Conservation (phyloP, 2,113 vertebrate species). For the Prionailurus viverrinus region DNA sequence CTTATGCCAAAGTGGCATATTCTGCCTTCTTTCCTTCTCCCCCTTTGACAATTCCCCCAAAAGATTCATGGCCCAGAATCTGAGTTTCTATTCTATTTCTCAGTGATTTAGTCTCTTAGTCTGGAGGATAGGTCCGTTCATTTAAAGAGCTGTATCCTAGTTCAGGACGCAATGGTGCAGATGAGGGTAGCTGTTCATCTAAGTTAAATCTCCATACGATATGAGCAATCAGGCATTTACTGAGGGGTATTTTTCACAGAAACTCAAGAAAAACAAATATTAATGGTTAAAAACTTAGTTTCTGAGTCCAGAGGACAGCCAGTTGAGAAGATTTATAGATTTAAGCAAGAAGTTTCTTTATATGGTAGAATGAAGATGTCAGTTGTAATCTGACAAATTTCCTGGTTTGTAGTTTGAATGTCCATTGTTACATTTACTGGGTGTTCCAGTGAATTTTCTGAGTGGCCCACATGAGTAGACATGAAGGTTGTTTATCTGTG, state of each 20-base stretch:
- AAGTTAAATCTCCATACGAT: background rate
- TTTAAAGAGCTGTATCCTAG: background rate
- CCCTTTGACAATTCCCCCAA: background rate
- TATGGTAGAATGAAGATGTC: background rate
- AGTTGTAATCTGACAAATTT: background rate
- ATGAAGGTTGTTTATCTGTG: background rate
- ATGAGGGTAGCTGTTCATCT: background rate
- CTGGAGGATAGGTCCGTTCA: background rate
- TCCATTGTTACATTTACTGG: background rate
- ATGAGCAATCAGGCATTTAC: background rate
- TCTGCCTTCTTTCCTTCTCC: background rate
- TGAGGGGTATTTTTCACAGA: background rate
- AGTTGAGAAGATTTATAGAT: background rate
- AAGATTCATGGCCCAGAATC: background rate
- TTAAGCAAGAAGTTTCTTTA: background rate
- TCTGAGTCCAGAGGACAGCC: background rate
- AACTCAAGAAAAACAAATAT: background rate
- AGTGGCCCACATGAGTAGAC: background rate
- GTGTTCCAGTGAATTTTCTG: background rate
- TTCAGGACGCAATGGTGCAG: background rate
- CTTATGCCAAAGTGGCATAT: background rate
- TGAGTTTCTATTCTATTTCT: background rate
- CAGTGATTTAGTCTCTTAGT: background rate
- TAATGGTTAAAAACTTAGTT: background rate
- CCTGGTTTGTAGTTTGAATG: background rate